These are phyloP conservation scores for Sebastes schlegelii DNA, from an alignment of 2,113 vertebrate genomes.

Conservation along the genomic window DNA sequence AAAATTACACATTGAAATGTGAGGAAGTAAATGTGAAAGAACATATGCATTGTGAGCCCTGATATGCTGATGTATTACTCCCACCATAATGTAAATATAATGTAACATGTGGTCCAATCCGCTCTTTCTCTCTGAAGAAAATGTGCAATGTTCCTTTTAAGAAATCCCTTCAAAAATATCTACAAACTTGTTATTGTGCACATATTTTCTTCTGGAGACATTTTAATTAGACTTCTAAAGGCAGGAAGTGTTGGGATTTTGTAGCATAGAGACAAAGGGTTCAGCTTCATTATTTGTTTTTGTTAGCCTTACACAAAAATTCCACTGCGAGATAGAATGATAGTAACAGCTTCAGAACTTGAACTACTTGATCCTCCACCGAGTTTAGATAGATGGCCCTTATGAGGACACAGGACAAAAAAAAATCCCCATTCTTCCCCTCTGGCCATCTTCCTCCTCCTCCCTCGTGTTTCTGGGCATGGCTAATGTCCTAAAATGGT, in stretches of 20 bases:
- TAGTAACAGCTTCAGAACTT: conserved; percentile 27
- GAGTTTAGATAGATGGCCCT: conserved; percentile 46
- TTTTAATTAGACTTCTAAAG: conserved; percentile 26
- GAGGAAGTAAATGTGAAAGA: neutral
- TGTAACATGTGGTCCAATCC: conserved; percentile 1
- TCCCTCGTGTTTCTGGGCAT: conserved; percentile 29
- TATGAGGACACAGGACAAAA: conserved; percentile 43
- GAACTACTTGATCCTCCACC: conserved; percentile 34
- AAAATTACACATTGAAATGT: conserved; percentile 36
- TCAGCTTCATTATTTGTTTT: conserved; percentile 38
- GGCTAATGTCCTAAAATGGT: conserved; percentile 66
- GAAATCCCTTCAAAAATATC: conserved; percentile 59
- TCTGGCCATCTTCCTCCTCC: neutral
- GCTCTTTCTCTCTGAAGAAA: neutral
- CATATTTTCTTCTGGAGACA: conserved; percentile 8
- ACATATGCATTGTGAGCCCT: conserved; percentile 7
- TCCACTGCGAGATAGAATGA: conserved; percentile 41
- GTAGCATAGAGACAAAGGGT: conserved; percentile 2
- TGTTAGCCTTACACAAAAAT: conserved; percentile 32
- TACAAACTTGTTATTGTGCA: conserved; percentile 50
- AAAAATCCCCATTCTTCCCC: conserved; percentile 16
- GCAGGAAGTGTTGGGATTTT: conserved; percentile 26
- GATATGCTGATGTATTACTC: conserved; percentile 17
- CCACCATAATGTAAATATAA: conserved; percentile 16
- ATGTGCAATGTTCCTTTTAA: conserved; percentile 44